phyloP scores from a whole-genome alignment of 2,113 vertebrate genomes.

The Sapayoa aenigma region DNA sequence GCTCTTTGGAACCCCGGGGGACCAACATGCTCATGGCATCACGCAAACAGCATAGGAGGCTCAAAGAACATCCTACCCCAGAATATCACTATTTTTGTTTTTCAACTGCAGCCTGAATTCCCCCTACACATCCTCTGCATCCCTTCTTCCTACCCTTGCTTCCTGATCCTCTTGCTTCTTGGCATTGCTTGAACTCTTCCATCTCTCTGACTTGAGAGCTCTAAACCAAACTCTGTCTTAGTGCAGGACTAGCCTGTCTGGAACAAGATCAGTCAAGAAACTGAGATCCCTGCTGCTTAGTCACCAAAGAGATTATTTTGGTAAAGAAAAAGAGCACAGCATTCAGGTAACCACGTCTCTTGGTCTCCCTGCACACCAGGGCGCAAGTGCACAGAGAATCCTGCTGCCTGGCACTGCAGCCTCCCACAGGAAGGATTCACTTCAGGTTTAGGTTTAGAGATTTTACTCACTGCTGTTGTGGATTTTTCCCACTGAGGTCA shows the following conservation, averaged over 20 bases:
- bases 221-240: not conserved
- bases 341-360: not conserved
- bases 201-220: not conserved
- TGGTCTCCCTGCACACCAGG: not conserved
- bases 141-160: not conserved
- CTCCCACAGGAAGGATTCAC: not conserved
- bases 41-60: not conserved
- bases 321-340: not conserved
- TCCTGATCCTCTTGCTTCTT: not conserved
- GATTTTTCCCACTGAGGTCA: not conserved
- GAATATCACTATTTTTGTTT: not conserved
- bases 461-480: not conserved
- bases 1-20: not conserved
- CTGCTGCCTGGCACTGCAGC: not conserved
- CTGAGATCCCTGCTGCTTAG: fast-evolving
- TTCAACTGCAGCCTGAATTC: not conserved
- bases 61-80: not conserved
- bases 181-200: not conserved
- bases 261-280: not conserved
- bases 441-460: not conserved
- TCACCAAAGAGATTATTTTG: not conserved
- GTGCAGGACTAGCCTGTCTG: not conserved
- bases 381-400: not conserved
- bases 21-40: not conserved
- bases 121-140: not conserved